Percentiles rank a stretch among this genome's conserved stretches.
Evolutionary conservation across 1,140 invertebrate genomes (phyloP).

Genomic region (Calosoma granatense): DNA sequence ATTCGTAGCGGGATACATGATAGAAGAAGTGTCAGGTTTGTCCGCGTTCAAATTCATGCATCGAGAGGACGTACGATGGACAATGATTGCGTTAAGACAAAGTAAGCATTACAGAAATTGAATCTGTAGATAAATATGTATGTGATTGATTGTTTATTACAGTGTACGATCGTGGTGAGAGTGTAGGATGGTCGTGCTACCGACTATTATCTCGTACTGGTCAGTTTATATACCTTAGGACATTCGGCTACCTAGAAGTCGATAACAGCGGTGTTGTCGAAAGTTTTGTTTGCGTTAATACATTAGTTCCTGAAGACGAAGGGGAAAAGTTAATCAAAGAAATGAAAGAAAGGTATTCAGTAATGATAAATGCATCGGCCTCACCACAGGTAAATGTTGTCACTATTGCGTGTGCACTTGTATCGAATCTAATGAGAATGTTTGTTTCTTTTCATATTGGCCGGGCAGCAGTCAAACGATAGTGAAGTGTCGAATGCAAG

Average conservation of each 20-base stretch:
- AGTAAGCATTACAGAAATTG: constrained; percentile 47
- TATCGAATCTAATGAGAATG: too few relatives aligned
- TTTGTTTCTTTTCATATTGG: too few relatives aligned
- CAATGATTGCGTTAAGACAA: constrained; percentile 69
- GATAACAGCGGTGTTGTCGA: constrained; percentile 60
- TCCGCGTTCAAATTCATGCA: constrained; percentile 82
- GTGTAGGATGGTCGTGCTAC: constrained; percentile 70
- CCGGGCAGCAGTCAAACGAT: constrained; percentile 14
- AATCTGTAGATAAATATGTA: neutral
- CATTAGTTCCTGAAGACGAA: constrained; percentile 60
- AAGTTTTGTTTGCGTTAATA: constrained; percentile 77
- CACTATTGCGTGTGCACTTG: too few relatives aligned
- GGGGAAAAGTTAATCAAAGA: constrained; percentile 53
- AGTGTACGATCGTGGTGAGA: constrained; percentile 73
- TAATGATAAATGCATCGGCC: constrained; percentile 38
- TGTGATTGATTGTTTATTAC: constrained; percentile 28
- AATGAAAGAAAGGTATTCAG: constrained; percentile 62
- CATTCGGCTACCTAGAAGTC: constrained; percentile 66
- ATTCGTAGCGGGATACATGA: constrained; percentile 73
- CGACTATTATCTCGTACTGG: constrained; percentile 67
- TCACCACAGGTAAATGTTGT: constrained; percentile 12
- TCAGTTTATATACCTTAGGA: constrained; percentile 68
- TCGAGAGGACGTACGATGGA: constrained; percentile 71
- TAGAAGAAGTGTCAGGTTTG: constrained; percentile 65
- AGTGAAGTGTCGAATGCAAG: constrained; percentile 29